Evolutionary conservation across 2,113 vertebrate genomes (phyloP), one percentile per base, ranked within the genome.

Genomic region (Lethenteron reissneri): DNA sequence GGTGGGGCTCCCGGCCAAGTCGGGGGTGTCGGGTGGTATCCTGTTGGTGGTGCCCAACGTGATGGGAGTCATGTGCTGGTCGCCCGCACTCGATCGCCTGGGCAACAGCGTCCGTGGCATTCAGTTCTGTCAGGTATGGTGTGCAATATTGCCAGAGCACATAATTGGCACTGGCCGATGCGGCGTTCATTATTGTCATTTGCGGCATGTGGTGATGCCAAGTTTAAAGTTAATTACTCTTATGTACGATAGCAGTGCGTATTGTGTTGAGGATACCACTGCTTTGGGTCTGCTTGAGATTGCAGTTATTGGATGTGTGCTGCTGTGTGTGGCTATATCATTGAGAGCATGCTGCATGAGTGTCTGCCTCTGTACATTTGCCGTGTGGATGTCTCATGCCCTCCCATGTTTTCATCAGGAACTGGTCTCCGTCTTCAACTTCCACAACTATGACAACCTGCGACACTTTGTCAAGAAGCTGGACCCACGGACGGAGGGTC

Each of bases 51-150:
- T 97, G 62, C 94, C 94, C 9, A 99, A 99, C 70, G 94, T 99
- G 76, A 99, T 99, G 94, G 94, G 94, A 71, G 82, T 99, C 82
- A 95, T 99, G 94, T 97, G 90, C 75, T 99, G 94, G 94, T 97
- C 92, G 72, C 94, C 92, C 73, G 87, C 94, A 6, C 82, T 99
- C 70, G 94, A 99, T 81, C 97, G 97, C 77, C 85, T 99, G 82
- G 94, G 94, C 21, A 99, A 99, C 84, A 99, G 94, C 17, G 91
- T 95, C 72, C 83, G 92, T 71, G 94, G 94, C 71, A 97, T 99
- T 82, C 87, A 97, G 76, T 99, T 99, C 76, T 97, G 94, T 83
- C 95, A 95, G 64, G 94, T 99, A 83, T 75, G 41, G 41, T 41
- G 41, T 41, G 41, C 41, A 41, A 41, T 41, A 41, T 41, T 41